Percentiles rank a stretch among this genome's conserved stretches.
These are phyloP conservation scores for Sylvilagus bachmani DNA, from an alignment of 2,113 vertebrate genomes.

Conservation along the genomic window DNA sequence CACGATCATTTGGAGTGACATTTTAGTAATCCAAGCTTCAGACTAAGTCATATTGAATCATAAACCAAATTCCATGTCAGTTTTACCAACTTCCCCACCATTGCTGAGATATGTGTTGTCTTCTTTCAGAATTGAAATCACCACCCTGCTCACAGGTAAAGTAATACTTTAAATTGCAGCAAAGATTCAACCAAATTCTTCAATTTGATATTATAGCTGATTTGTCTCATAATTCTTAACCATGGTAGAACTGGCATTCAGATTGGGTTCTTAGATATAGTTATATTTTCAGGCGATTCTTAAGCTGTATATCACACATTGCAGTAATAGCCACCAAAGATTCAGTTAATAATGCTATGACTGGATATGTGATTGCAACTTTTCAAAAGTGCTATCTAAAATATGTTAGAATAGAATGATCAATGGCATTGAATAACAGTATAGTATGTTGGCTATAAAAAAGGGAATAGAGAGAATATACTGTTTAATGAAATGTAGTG, in stretches of 20 bases:
- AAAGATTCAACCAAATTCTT: neutral
- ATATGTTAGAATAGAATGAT: conserved; percentile 84
- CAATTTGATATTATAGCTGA: conserved; percentile 63
- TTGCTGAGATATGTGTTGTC: neutral
- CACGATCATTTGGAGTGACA: neutral
- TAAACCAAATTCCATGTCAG: neutral
- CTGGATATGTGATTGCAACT: conserved; percentile 75
- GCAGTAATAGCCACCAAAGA: conserved; percentile 78
- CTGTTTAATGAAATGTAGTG: conserved; percentile 70
- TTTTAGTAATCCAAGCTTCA: neutral
- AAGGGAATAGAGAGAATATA: conserved; percentile 30
- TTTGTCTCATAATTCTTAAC: conserved; percentile 65
- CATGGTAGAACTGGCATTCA: conserved; percentile 72
- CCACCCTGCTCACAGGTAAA: neutral
- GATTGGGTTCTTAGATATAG: conserved; percentile 68
- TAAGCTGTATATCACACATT: conserved; percentile 76
- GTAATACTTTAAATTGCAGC: neutral
- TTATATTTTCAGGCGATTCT: conserved; percentile 73
- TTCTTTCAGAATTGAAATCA: neutral
- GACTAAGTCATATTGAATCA: neutral
- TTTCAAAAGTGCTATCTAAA: conserved; percentile 80
- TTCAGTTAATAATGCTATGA: conserved; percentile 84
- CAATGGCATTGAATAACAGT: conserved; percentile 80
- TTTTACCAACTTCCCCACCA: neutral
- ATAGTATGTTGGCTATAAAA: conserved; percentile 68